These are phyloP conservation scores for Thymelicus sylvestris DNA, from an alignment of 2,888 invertebrate genomes.

Conservation along the genomic window DNA sequence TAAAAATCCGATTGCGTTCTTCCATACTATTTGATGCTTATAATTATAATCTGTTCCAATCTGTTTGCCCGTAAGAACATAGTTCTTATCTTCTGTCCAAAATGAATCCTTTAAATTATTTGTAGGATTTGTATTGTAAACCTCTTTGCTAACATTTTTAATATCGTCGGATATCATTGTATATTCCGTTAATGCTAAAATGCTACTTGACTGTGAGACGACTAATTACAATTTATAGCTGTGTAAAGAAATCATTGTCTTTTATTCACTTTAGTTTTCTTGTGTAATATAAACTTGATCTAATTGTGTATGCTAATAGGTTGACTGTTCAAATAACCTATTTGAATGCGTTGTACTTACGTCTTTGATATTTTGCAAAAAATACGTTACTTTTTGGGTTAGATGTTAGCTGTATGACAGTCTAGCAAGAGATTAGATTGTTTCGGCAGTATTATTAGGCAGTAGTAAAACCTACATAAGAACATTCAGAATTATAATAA, in stretches of 20 bases:
- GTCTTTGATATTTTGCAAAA: too few relatives aligned
- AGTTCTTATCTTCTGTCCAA: conserved; percentile 17
- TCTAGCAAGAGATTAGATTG: too few relatives aligned
- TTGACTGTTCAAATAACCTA: too few relatives aligned
- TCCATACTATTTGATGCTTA: conserved; percentile 85
- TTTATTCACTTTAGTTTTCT: conserved; percentile 24
- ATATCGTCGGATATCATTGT: conserved; percentile 8
- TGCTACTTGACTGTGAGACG: neutral
- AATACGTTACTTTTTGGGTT: too few relatives aligned
- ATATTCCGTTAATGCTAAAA: neutral
- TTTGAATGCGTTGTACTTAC: too few relatives aligned
- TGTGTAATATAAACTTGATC: conserved; percentile 42
- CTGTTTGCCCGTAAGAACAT: conserved; percentile 43
- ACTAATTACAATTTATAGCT: conserved; percentile 8
- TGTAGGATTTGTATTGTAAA: neutral
- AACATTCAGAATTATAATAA: too few relatives aligned
- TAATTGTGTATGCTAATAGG: conserved; percentile 21
- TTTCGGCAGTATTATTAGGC: too few relatives aligned
- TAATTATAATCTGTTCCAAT: conserved; percentile 64
- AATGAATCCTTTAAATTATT: conserved; percentile 11
- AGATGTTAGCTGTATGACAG: too few relatives aligned
- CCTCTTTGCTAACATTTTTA: conserved; percentile 2
- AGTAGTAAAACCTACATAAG: too few relatives aligned
- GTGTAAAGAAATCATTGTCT: conserved; percentile 28
- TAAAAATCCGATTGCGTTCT: conserved; percentile 85